Evolutionary conservation across 2,888 invertebrate genomes (phyloP), one percentile per base, ranked within the genome.

Genomic region (Liodrosophila aerea): DNA sequence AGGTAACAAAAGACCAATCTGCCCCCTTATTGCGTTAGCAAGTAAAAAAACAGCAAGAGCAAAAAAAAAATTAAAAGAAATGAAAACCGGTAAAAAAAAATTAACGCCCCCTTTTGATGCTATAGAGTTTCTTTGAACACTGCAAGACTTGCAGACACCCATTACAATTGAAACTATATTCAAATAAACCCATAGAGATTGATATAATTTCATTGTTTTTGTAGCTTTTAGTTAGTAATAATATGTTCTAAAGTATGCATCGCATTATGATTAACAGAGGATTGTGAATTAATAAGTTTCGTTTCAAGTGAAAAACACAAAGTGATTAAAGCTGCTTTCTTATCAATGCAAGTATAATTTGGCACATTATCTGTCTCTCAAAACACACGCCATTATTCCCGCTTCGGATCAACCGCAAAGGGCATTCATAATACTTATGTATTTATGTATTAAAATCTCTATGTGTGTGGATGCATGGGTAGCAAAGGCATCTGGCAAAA

Each of bases 21-120:
- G 61, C 76, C 65, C 81, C 54, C 57, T 22, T 46, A 72, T 22
- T 22, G 65, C 18, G 34, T 16, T 62, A 63, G 52, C 54, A 53
- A 59, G 34, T 45, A 57, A 44, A 72, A 34, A 36, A 57, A 47
- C 22, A 52, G 18, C 37, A 31, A 36, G 4, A 12, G 49, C 52
- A 59, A 53, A 59, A 53, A 53, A 67, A 60, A 78, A 72, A 69
- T 57, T 70, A 67, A 64, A 66, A 69, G 53, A 60, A 76, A 60
- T 53, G 57, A 61, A 73, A 67, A 46, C 52, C 61, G 54, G 52
- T 53, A 39, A 57, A 54, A 78, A 78, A 73, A 74, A 84, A 76
- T 78, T 83, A 78, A 73, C 78, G 72, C 78, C 85, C 64, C 53
- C 74, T 75, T 39, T 70, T 74, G 56, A 56, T 44, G 50, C 43